Base-by-base conservation (phyloP, 1,140 invertebrate genomes). In the Eupristina koningsbergeri region DNA sequence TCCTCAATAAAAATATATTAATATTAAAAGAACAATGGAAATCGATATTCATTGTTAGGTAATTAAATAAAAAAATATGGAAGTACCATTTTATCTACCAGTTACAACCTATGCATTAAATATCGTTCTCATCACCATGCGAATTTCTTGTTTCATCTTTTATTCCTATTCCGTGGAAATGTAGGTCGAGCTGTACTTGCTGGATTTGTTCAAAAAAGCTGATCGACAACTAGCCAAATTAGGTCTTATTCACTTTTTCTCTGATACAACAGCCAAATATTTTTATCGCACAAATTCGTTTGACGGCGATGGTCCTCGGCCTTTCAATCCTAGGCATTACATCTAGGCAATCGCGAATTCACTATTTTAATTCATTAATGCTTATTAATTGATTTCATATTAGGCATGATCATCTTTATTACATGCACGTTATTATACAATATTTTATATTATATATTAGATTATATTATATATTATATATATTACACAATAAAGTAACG, bases 181-280 rank as follows among this genome's bases (percentile, higher is more conserved):
- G 71, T 76, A 76, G 80, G 73, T 82, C 80, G 71, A 76, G 53
- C n/a, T 41, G 80, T 29, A 41, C 53, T 82, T 64, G 73, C n/a
- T n/a, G 41, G 29, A 75, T 82, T 47, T 75, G 19, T 58, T 76
- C 47, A 36, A 81, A 78, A 78, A 78, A 73, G 39, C 80, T 81
- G 36, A 81, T 81, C 50, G 53, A 81, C 69, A 67, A 74, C 80
- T 36, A 74, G 50, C 80, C 50, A 81, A 82, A 82, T 82, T 76
- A 75, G 73, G 58, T 75, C 39, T 82, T 58, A 81, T 64, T 61
- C 53, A 74, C 7, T 81, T 47, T 74, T 58, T 73, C 79, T 58
- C 31, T 71, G 67, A 63, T 34, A 26, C 19, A 71, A 26, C 39
- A 31, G 19, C 22, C 26, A 71, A 41, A 71, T 36, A 36, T 34